These are phyloP conservation scores for Ostrea denselamellosa DNA, from an alignment of 1,140 invertebrate species.

Conservation along the genomic window DNA sequence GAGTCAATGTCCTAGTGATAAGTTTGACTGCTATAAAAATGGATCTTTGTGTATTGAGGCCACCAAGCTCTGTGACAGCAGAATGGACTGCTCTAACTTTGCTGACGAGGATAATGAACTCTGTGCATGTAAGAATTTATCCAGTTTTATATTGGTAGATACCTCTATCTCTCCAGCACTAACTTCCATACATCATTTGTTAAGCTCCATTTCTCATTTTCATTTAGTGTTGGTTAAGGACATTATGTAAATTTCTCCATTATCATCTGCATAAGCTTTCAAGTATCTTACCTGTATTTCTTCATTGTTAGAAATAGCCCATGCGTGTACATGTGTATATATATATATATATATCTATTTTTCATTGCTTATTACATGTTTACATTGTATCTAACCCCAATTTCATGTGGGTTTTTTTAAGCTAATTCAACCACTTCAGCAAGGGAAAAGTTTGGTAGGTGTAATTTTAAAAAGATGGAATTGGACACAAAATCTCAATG, in stretches of 20 bases:
- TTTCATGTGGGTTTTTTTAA: slow-evolving; percentile 13
- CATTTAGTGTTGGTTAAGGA: slow-evolving; percentile 25
- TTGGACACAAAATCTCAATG: background rate
- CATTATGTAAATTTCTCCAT: background rate
- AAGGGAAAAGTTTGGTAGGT: slow-evolving; percentile 24
- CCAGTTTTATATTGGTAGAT: background rate
- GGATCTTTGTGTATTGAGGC: slow-evolving; percentile 66
- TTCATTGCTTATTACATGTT: background rate
- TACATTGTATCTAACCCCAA: slow-evolving; percentile 18
- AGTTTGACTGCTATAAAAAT: slow-evolving; percentile 67
- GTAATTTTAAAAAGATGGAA: background rate
- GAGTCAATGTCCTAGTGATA: slow-evolving; percentile 1
- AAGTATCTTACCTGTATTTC: background rate
- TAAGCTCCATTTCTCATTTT: background rate
- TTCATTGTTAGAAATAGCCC: slow-evolving; percentile 15
- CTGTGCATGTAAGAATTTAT: slow-evolving; percentile 61
- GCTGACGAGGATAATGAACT: slow-evolving; percentile 61
- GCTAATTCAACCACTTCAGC: slow-evolving; percentile 16
- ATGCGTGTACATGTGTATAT: too few relatives aligned
- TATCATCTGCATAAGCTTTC: background rate
- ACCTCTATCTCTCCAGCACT: background rate
- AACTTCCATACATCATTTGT: slow-evolving; percentile 11
- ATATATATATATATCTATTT: background rate
- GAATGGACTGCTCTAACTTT: slow-evolving; percentile 67
- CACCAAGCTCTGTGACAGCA: slow-evolving; percentile 67